Conservation (phyloP, 64 coral and sea anemone genomes). For the Dendrophyllia cribrosa region DNA sequence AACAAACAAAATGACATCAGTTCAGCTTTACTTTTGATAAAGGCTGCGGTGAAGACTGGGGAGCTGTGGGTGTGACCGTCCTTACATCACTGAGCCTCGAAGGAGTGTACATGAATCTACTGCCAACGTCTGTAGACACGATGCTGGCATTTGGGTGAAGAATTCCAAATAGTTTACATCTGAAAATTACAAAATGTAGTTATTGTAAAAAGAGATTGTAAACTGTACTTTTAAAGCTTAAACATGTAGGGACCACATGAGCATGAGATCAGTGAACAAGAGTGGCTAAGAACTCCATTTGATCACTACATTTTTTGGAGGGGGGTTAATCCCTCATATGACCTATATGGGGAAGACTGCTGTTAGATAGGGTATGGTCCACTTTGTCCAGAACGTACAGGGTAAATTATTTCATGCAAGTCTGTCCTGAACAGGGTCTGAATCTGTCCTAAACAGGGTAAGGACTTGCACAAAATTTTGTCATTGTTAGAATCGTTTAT, state of each 20-base stretch:
- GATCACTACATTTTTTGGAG: too few species aligned
- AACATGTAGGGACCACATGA: too few species aligned
- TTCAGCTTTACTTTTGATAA: not conserved
- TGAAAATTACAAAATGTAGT: slow-evolving; percentile 2
- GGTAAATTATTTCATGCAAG: too few species aligned
- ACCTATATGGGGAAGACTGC: too few species aligned
- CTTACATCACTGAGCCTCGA: slow-evolving; percentile 19
- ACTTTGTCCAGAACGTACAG: too few species aligned
- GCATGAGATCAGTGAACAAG: not conserved
- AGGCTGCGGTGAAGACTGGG: slow-evolving; percentile 12
- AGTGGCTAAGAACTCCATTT: too few species aligned
- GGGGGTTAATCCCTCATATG: too few species aligned
- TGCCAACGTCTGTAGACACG: slow-evolving; percentile 16
- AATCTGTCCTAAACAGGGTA: too few species aligned
- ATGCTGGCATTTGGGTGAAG: slow-evolving; percentile 57
- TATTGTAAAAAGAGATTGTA: not conserved
- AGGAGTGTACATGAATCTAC: slow-evolving; percentile 13
- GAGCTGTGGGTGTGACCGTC: not conserved
- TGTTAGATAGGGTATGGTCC: too few species aligned
- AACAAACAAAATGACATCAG: not conserved
- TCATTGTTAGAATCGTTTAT: too few species aligned
- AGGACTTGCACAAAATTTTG: too few species aligned
- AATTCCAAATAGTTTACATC: slow-evolving; percentile 61
- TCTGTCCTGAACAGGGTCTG: too few species aligned
- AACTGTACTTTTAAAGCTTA: not conserved